Conservation (phyloP, 2,888 invertebrate species). For the Uloborus plumipes region DNA sequence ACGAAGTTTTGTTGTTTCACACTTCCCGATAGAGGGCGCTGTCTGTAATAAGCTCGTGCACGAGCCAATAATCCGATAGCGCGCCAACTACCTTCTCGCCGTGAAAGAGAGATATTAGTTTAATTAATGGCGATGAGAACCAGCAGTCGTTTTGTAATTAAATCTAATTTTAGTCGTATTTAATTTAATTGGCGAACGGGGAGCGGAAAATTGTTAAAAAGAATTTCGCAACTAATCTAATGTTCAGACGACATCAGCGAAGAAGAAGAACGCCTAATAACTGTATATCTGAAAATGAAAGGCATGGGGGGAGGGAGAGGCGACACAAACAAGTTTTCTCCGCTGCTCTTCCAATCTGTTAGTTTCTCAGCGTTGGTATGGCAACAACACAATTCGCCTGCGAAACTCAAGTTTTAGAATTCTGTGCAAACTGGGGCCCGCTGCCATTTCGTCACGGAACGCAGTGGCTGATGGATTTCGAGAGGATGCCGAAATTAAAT, state of each 20-base stretch:
- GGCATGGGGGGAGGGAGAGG: conserved; percentile 2
- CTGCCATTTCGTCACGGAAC: conserved; percentile 30
- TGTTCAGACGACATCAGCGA: conserved; percentile 41
- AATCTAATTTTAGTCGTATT: conserved; percentile 64
- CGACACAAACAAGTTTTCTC: conserved; percentile 48
- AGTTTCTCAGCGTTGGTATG: conserved; percentile 58
- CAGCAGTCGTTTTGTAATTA: conserved; percentile 63
- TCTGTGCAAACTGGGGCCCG: conserved; percentile 1
- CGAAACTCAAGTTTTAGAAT: conserved; percentile 27
- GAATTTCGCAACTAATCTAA: conserved; percentile 45
- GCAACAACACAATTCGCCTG: conserved; percentile 47
- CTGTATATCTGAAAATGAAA: conserved; percentile 58
- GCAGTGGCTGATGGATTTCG: conserved; percentile 39
- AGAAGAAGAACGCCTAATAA: conserved; percentile 51
- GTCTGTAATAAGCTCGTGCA: conserved; percentile 45
- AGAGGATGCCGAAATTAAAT: conserved; percentile 46
- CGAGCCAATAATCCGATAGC: conserved; percentile 51
- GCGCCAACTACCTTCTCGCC: conserved; percentile 41
- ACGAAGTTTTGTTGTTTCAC: conserved; percentile 60
- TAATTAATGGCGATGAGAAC: conserved; percentile 60
- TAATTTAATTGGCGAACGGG: conserved; percentile 63
- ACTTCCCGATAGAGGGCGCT: conserved; percentile 50
- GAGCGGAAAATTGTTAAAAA: conserved; percentile 48
- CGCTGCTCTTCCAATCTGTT: conserved; percentile 47
- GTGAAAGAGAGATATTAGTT: conserved; percentile 61